phyloP scores from a whole-genome alignment of 2,888 invertebrate species.

The Synergus itoensis region DNA sequence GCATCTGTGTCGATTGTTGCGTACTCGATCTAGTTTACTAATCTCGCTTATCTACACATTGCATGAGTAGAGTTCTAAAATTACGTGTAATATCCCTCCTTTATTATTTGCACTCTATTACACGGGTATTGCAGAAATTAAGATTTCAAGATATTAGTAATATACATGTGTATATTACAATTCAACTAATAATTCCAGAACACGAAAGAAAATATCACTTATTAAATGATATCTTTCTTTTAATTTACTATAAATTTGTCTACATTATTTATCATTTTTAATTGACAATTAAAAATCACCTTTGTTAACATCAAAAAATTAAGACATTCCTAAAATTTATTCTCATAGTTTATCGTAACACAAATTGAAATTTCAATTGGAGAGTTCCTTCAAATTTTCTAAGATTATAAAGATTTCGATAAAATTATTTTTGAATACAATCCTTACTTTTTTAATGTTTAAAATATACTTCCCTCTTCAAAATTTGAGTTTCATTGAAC shows the following conservation, averaged over 20 bases:
- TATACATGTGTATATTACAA: neutral
- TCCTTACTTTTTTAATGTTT: neutral
- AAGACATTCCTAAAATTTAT: neutral
- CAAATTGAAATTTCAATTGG: constrained; percentile 6
- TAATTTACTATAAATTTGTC: neutral
- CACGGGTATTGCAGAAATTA: neutral
- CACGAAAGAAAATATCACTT: neutral
- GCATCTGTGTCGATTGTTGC: constrained; percentile 29
- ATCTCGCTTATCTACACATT: constrained; percentile 45
- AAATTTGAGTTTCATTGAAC: neutral
- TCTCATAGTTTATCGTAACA: neutral
- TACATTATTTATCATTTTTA: neutral
- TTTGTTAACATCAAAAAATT: neutral
- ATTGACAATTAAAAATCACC: neutral
- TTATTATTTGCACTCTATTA: neutral
- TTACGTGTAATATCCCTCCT: constrained; percentile 5
- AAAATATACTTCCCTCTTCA: neutral
- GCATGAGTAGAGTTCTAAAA: constrained; percentile 35
- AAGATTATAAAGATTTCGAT: neutral
- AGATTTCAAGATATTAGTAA: neutral
- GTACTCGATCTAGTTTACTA: constrained; percentile 57
- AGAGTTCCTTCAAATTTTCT: neutral
- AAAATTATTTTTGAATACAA: neutral
- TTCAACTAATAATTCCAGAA: neutral
- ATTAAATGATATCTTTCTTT: neutral